Evolutionary conservation across 2,797 vertebrate genomes (phyloP).

Genomic region (Melanotaenia pygmaea): DNA sequence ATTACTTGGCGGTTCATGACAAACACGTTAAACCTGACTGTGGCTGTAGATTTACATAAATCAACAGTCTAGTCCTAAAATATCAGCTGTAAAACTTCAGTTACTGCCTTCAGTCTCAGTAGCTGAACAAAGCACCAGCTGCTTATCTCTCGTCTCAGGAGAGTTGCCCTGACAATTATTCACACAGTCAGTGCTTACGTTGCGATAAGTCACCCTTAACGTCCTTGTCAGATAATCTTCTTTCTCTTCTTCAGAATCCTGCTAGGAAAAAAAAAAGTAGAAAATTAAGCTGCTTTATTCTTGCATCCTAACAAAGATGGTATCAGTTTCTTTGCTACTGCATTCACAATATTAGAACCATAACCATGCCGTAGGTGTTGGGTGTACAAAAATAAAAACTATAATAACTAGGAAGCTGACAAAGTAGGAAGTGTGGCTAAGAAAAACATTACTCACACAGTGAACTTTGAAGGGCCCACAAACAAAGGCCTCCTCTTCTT

Average conservation of each 20-base stretch:
- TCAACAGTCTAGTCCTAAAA: not conserved
- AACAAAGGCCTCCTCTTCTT: conserved; percentile 70
- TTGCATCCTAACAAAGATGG: not conserved
- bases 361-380: not conserved
- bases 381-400: not conserved
- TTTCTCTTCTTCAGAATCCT: conserved; percentile 90
- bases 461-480: conserved; percentile 86
- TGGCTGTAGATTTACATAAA: not conserved
- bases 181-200: conserved; percentile 71
- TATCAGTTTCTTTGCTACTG: not conserved
- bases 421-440: conserved; percentile 50
- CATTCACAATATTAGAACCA: not conserved
- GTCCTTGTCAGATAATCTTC: conserved; percentile 89
- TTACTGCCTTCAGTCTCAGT: conserved; percentile 6
- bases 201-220: conserved; percentile 79
- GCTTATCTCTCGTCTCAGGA: conserved; percentile 30
- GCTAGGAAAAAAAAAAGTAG: conserved; percentile 8
- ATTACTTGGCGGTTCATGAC: not conserved
- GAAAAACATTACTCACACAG: conserved; percentile 87
- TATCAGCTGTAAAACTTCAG: not conserved
- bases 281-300: not conserved
- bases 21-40: not conserved
- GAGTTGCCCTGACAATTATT: conserved; percentile 8
- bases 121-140: conserved; percentile 23
- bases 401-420: not conserved